phyloP scores from a whole-genome alignment of 1,140 invertebrate genomes.

The Tribolium castaneum region DNA sequence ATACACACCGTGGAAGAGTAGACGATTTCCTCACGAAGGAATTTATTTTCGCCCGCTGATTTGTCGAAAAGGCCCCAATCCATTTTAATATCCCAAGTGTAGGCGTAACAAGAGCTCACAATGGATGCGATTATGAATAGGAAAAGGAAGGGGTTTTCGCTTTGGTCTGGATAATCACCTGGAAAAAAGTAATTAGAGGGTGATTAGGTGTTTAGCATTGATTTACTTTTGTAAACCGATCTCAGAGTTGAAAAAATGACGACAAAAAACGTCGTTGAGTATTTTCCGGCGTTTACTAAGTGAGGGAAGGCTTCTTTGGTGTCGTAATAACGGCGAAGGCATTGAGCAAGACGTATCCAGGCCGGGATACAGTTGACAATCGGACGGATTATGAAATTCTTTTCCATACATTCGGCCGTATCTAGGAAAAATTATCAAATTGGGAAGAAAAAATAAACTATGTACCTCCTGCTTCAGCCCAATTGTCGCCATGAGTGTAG shows the following conservation, averaged over 20 bases:
- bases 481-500: conserved; percentile 66
- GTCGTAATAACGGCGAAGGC: conserved; percentile 92
- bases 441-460: neutral
- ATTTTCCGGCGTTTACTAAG: conserved; percentile 97
- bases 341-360: conserved; percentile 97
- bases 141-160: conserved; percentile 85
- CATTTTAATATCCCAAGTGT: conserved; percentile 97
- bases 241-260: conserved; percentile 85
- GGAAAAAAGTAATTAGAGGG: conserved; percentile 49
- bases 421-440: conserved; percentile 56
- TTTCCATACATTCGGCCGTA: conserved; percentile 64
- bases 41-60: conserved; percentile 84
- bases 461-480: conserved; percentile 61
- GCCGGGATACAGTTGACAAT: conserved; percentile 83
- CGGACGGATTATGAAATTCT: conserved; percentile 66
- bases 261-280: conserved; percentile 97
- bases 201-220: neutral
- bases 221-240: conserved; percentile 57
- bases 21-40: conserved; percentile 82
- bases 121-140: conserved; percentile 81
- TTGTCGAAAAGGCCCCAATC: conserved; percentile 98
- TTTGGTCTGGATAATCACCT: conserved; percentile 72
- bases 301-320: conserved; percentile 93
- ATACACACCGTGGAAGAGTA: conserved; percentile 75
- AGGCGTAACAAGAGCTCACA: conserved; percentile 85